These are phyloP conservation scores for Corydoras sp. DNA, from an alignment of 2,113 vertebrate species.

Conservation along the genomic window DNA sequence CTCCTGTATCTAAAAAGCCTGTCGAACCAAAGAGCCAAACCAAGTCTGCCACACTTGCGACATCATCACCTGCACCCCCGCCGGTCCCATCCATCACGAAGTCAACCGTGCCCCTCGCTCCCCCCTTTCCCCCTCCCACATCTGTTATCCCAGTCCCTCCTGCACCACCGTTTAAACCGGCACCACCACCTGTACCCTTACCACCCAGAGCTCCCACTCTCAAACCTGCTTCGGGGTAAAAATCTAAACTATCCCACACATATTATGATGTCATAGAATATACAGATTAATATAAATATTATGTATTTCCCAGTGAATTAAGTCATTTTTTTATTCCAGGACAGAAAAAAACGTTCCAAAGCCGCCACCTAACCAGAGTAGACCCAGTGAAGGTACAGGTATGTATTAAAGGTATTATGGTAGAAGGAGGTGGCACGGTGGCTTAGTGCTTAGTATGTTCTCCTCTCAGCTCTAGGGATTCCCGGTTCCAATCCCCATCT, in stretches of 20 bases:
- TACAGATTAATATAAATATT: neutral
- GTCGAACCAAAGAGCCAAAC: slow-evolving; percentile 29
- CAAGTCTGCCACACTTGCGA: slow-evolving; percentile 50
- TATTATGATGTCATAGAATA: no score
- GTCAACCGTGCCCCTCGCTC: slow-evolving; percentile 4
- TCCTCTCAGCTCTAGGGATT: no score
- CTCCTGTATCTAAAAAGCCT: slow-evolving; percentile 39
- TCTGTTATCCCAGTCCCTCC: neutral
- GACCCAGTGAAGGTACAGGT: slow-evolving; percentile 61
- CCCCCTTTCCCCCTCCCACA: neutral
- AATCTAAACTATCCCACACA: neutral
- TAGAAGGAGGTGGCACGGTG: no score
- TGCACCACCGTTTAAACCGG: slow-evolving; percentile 31
- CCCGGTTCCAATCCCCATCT: no score
- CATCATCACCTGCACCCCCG: slow-evolving; percentile 7
- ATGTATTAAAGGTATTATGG: slow-evolving; percentile 14
- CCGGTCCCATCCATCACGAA: no score
- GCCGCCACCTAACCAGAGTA: slow-evolving; percentile 56
- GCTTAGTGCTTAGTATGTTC: no score
- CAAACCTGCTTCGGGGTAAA: slow-evolving; percentile 45
- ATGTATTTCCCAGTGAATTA: neutral
- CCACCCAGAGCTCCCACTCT: slow-evolving; percentile 20
- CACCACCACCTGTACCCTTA: slow-evolving; percentile 25
- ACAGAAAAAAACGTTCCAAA: slow-evolving; percentile 60
- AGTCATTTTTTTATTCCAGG: slow-evolving; percentile 55